These are phyloP conservation scores for Halcyon smyrnensis DNA, from an alignment of 2,797 vertebrate genomes.

Conservation along the genomic window DNA sequence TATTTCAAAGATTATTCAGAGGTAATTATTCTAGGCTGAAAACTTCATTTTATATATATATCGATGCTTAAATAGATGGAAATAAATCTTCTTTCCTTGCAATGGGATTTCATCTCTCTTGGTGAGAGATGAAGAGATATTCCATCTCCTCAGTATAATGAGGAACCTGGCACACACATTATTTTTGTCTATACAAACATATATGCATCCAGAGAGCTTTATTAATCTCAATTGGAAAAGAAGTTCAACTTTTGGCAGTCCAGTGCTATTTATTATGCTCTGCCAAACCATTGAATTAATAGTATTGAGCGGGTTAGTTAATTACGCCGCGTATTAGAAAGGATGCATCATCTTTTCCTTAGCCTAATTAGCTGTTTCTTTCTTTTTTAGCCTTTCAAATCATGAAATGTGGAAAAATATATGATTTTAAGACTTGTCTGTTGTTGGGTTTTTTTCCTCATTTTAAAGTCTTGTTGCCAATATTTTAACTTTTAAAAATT, in stretches of 20 bases:
- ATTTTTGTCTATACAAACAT: background rate
- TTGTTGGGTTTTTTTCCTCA: background rate
- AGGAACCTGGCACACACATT: background rate
- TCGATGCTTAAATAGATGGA: background rate
- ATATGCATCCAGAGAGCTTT: background rate
- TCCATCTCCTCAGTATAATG: background rate
- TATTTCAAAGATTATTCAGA: background rate
- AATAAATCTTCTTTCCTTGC: background rate
- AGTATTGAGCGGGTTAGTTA: background rate
- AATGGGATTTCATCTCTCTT: background rate
- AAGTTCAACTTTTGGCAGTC: constrained; percentile 23
- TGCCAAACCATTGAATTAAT: constrained; percentile 11
- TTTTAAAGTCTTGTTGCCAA: background rate
- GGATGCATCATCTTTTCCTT: background rate
- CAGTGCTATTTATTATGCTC: background rate
- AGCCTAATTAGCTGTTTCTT: background rate
- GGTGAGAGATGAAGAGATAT: background rate
- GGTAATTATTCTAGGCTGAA: background rate
- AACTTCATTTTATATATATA: background rate
- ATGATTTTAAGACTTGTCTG: background rate
- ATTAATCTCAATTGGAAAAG: constrained; percentile 12
- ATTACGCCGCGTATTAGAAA: constrained; percentile 6
- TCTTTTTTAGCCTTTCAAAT: background rate
- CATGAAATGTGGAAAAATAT: background rate
- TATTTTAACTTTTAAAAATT: background rate